Evolutionary conservation across 2,888 invertebrate species (phyloP), one percentile per base, ranked within the genome.

Genomic region (Balanococcus diminutus): DNA sequence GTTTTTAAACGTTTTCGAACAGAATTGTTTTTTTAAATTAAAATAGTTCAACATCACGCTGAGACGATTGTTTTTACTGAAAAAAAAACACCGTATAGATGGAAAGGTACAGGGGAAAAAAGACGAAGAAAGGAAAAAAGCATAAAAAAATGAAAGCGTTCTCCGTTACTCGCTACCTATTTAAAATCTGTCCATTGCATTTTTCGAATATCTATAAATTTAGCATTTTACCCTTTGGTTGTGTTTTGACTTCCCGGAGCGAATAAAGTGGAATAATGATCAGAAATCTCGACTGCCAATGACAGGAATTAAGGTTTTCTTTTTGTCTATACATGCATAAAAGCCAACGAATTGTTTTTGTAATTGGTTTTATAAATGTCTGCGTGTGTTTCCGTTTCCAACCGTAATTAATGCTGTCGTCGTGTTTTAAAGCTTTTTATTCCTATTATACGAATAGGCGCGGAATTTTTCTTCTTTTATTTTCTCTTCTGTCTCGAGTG

Each of bases 201-300:
- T 79, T 79, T 79, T 79, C 75, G 75, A 79, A 79, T 79, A 79
- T 79, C 75, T 79, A 79, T 79, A 79, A 79, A 36, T 79, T 79
- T 79, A 2, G 32, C 19, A 1, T 72, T 72, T 75, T 79, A 79
- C 75, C 36, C 75, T 79, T 79, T 36, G n/a, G 19, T 79, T 28
- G 36, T 36, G 19, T 79, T 79, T 67, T 79, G 19, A 79, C 75
- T 79, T 79, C 75, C 75, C 36, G 75, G 75, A 79, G 75, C 75
- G 75, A 79, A 79, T 79, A 79, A 79, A 79, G 75, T 79, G 75
- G 75, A 79, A 79, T 79, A 79, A 79, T 79, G 75, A 79, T 79
- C 75, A 36, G 75, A 79, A 79, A 67, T 36, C 19, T 79, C 75
- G 56, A 14, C 56, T 79, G 75, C 36, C 32, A 36, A 36, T 79